These are phyloP conservation scores for Sebastes itinus DNA, from an alignment of 2,797 vertebrate genomes.

Conservation along the genomic window DNA sequence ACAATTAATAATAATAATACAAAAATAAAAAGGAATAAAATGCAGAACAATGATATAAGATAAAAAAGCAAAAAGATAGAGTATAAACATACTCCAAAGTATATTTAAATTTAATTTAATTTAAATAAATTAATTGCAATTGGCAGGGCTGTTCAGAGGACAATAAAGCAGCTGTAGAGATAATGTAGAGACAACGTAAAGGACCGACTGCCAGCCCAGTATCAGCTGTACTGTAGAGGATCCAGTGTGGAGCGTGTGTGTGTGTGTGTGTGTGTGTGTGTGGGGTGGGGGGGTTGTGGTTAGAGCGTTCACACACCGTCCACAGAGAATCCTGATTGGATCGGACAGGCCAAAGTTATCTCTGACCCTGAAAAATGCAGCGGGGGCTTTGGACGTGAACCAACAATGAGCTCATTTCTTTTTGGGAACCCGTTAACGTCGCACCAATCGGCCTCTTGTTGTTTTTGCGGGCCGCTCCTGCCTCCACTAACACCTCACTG, in stretches of 20 bases:
- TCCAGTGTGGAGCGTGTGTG: neutral
- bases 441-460: slow-evolving; percentile 68
- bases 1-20: neutral
- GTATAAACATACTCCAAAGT: neutral
- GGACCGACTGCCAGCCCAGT: neutral
- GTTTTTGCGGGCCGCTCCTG: slow-evolving; percentile 54
- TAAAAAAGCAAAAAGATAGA: neutral
- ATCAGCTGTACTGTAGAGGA: neutral
- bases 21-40: neutral
- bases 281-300: neutral
- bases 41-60: neutral
- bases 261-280: neutral
- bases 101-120: neutral
- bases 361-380: slow-evolving; percentile 79
- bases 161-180: neutral
- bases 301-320: slow-evolving; percentile 41
- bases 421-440: slow-evolving; percentile 60
- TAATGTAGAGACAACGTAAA: neutral
- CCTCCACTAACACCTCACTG: slow-evolving; percentile 51
- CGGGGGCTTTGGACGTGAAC: slow-evolving; percentile 75
- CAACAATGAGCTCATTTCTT: slow-evolving; percentile 83
- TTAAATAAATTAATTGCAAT: neutral
- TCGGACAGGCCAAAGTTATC: slow-evolving; percentile 74
- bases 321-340: slow-evolving; percentile 70
- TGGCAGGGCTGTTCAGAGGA: neutral